Conservation (phyloP, 2,797 vertebrate species). For the Poecilia wingei region DNA sequence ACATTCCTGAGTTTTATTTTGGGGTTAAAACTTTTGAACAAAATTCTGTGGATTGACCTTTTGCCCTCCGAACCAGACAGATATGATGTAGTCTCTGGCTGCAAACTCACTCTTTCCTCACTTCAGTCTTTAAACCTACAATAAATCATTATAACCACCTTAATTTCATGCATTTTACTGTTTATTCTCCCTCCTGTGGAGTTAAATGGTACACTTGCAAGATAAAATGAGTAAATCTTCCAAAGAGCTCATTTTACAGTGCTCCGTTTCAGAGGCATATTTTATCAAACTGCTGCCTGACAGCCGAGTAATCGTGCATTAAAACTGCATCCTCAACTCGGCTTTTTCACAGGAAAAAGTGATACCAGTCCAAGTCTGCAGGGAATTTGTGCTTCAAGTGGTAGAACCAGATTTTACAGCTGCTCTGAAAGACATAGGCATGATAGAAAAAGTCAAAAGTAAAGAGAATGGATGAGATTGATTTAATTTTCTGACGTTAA, state of each 20-base stretch:
- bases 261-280: slow-evolving; percentile 21
- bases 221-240: slow-evolving; percentile 24
- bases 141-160: slow-evolving; percentile 61
- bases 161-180: slow-evolving; percentile 49
- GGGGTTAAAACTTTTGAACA: slow-evolving; percentile 41
- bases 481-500: not conserved
- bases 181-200: slow-evolving; percentile 31
- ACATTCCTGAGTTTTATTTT: slow-evolving; percentile 26
- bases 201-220: slow-evolving; percentile 42
- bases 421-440: slow-evolving; percentile 48
- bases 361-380: slow-evolving; percentile 4
- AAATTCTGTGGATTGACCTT: slow-evolving; percentile 56
- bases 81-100: slow-evolving; percentile 43
- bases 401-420: slow-evolving; percentile 44
- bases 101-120: slow-evolving; percentile 27
- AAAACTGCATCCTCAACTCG: slow-evolving; percentile 36
- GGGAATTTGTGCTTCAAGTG: slow-evolving; percentile 21
- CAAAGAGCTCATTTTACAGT: slow-evolving; percentile 27
- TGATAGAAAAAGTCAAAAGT: slow-evolving; percentile 49
- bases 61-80: slow-evolving; percentile 37
- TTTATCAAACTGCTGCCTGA: slow-evolving; percentile 45
- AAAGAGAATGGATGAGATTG: slow-evolving; percentile 30
- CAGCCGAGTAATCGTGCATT: slow-evolving; percentile 56
- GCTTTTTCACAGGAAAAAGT: slow-evolving; percentile 38
- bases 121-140: slow-evolving; percentile 26